Evolutionary conservation across 2,113 vertebrate species (phyloP).

Genomic region (Eupsittula cactorum): DNA sequence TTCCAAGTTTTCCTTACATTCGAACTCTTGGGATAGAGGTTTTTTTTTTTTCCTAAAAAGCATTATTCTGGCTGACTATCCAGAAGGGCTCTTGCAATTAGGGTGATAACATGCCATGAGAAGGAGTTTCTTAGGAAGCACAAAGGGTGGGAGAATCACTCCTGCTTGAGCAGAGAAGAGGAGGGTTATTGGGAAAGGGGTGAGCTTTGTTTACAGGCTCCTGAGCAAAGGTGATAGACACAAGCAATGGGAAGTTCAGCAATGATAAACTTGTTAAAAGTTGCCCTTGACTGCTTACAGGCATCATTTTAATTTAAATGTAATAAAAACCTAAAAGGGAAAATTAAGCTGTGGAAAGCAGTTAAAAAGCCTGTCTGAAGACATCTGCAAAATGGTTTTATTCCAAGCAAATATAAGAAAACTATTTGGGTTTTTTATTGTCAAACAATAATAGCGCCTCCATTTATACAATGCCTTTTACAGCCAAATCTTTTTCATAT

Average conservation of each 20-base stretch:
- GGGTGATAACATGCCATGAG: too few species aligned
- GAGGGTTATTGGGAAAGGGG: neutral
- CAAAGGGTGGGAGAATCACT: neutral
- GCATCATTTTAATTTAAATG: slow-evolving; percentile 58
- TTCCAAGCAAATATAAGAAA: slow-evolving; percentile 29
- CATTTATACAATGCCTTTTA: slow-evolving; percentile 50
- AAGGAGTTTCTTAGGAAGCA: neutral
- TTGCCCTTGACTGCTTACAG: slow-evolving; percentile 49
- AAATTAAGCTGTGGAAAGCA: slow-evolving; percentile 54
- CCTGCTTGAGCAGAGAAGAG: neutral
- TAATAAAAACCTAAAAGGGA: slow-evolving; percentile 65
- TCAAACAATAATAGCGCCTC: slow-evolving; percentile 54
- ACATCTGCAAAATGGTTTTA: slow-evolving; percentile 64
- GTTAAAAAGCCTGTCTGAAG: slow-evolving; percentile 49
- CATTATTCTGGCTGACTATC: neutral
- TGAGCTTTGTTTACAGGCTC: neutral
- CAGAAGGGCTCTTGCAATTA: neutral
- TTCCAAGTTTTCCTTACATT: fast-evolving
- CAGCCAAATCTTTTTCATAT: slow-evolving; percentile 9
- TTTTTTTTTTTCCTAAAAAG: neutral
- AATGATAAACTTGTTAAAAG: neutral
- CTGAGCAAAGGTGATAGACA: neutral
- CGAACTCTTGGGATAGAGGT: neutral
- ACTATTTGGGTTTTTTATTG: slow-evolving; percentile 43
- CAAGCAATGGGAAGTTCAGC: slow-evolving; percentile 43